Percentiles rank a stretch among this genome's conserved stretches.
Evolutionary conservation across 2,888 invertebrate species (phyloP).

Genomic region (Escarpia spicata): DNA sequence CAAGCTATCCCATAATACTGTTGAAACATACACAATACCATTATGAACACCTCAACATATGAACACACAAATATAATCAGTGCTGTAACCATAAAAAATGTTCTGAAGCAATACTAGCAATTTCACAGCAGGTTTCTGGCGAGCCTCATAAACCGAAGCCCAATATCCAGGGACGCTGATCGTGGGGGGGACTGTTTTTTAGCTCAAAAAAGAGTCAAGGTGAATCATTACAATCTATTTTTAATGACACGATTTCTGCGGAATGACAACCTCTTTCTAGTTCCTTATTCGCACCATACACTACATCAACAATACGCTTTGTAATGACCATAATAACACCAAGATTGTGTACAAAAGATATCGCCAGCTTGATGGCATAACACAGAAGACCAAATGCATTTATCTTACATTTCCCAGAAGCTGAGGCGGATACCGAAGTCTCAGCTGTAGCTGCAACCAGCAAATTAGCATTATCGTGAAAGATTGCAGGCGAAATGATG

Average conservation of each 20-base stretch:
- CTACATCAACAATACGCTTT: neutral
- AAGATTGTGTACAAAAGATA: neutral
- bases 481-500: neutral
- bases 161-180: no score
- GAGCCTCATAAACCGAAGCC: no score
- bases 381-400: neutral
- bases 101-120: neutral
- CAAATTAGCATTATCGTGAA: conserved; percentile 9
- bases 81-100: neutral
- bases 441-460: neutral
- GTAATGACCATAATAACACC: conserved; percentile 3
- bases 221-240: neutral
- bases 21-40: neutral
- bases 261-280: neutral
- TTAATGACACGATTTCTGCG: neutral
- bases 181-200: neutral
- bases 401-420: neutral
- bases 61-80: neutral
- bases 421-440: neutral
- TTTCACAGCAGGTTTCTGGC: neutral
- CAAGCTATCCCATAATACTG: neutral
- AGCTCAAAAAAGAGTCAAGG: neutral
- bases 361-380: neutral
- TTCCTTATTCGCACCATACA: neutral
- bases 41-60: neutral